Base-by-base conservation (phyloP, 2,113 vertebrate genomes). In the Xiphophorus hellerii region DNA sequence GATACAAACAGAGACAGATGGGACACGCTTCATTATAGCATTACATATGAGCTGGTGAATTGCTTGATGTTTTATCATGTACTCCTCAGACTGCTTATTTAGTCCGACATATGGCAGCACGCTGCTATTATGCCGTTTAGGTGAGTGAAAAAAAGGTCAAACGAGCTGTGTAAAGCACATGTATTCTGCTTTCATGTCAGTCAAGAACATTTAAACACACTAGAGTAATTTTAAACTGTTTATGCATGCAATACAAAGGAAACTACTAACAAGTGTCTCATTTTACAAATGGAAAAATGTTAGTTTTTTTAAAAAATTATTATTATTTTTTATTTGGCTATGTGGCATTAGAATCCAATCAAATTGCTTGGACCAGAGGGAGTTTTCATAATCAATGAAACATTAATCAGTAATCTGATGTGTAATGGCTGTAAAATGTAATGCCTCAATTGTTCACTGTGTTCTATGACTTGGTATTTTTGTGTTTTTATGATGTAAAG, bases 1-100 rank as follows among this genome's bases (percentile, higher is more conserved):
- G 73, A 78, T 72, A 37, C 76, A 73, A 72, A 66, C 71, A 33
- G 78, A 85, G 75, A 78, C 88, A 93, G 92, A 92, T 92, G 92
- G 87, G 81, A 85, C 80, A 81, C 69, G 85, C 72, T 90, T 92
- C 88, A 90, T 91, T 91, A 89, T 86, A 84, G 74, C 28, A 12
- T 33, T 88, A 83, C 76, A 84, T 87, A 85, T 81, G 80, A 90
- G 82, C n/a, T 67, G 77, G 63, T 90, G 86, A 90, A 90, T 89
- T 69, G 74, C 85, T 88, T 80, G 79, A 89, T 89, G 86, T 88
- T 89, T 89, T 86, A 82, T 84, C 84, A 66, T 87, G 84, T 89
- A 63, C 78, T 75, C 64, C 58, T 91, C 81, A 77, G 78, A 90
- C 87, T 91, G 83, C 88, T 89, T 88, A 89, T 93, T 91, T 90